Evolutionary conservation across 2,113 vertebrate genomes (phyloP), one percentile per base, ranked within the genome.

Genomic region (Caranx melampygus): DNA sequence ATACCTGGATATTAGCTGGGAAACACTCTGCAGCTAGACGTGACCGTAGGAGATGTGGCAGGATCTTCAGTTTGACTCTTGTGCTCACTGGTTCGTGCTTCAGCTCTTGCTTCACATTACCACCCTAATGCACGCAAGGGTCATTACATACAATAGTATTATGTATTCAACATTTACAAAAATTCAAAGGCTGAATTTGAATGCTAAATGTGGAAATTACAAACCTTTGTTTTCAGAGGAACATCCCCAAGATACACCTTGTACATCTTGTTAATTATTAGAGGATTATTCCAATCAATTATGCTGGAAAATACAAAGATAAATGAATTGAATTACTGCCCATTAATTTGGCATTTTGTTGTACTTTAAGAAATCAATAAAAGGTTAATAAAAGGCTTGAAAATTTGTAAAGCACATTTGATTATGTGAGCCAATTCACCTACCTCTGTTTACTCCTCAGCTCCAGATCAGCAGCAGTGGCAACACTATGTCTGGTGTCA

Each of bases 171-270:
- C 3, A 12, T 37, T 15, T 66, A 3, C 2, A 31, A 33, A 47
- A 3, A 26, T n/a, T 70, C 5, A 18, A 1, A 14, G 15, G 13
- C 35, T 16, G 26, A 13, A 7, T 55, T n/a, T 69, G 9, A 61
- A 60, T 34, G 57, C 20, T 0, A 33, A 67, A 18, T 9, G 3
- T 31, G 16, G 15, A 62, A 2, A 6, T 59, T 44, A 83, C 95
- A 86, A 90, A 99, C 98, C 97, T 99, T 99, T 45, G 97, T 96
- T 95, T 99, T 99, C 79, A 99, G 94, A 70, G 98, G 97, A 93
- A 99, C 98, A 83, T 99, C 98, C 55, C 98, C 98, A 86, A 99
- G 95, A 91, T 99, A 99, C 4, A 99, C 97, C 85, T 97, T 98
- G 93, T 96, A 99, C 96, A 99, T 97, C 94, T 97, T 99, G 94